Base-by-base conservation (phyloP, 2,797 vertebrate species). In the Buphagus erythrorhynchus region DNA sequence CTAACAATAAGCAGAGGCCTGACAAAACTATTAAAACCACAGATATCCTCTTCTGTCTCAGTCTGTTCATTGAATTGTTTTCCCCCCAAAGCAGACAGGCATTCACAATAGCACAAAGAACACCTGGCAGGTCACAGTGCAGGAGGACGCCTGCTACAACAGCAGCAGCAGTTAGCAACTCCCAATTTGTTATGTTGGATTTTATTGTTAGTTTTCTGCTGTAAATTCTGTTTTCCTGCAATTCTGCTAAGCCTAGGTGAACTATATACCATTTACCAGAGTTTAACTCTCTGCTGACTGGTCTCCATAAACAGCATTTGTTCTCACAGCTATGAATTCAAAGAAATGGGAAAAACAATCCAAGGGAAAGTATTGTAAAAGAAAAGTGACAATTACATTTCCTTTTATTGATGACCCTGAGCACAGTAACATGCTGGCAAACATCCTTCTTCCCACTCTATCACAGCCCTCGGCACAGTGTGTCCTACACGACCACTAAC, bases 331-430 rank as follows among this genome's bases (percentile, higher is more conserved):
- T 25, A 36, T 10, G 54, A 80, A 72, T 55, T 75, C 26, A 78
- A 36, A 92, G 43, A 79, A 85, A 87, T 5, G 3, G 40, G 4
- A 26, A 72, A 87, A 82, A 69, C 65, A 43, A 55, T 33, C 31
- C 57, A 67, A 83, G 40, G 31, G 3, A 59, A 80, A 84, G 42
- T 22, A 65, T 4, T 42, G 46, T 18, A 46, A 48, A 80, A 79
- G 73, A 46, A 63, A 54, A 75, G 20, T 51, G 69, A 75, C 46
- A 68, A 84, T 40, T 80, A 65, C 9, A 22, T 58, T 80, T 43
- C 51, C 66, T 90, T 83, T 88, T 91, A 91, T 40, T 62, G 58
- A 88, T 86, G 79, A 71, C 49, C n/a, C 72, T 40, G 35, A 55
- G 83, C 69, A 42, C 4, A 6, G 62, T 6, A 74, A 48, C 0